Evolutionary conservation across 2,888 invertebrate genomes (phyloP).

Genomic region (Agapetus fuscipes): DNA sequence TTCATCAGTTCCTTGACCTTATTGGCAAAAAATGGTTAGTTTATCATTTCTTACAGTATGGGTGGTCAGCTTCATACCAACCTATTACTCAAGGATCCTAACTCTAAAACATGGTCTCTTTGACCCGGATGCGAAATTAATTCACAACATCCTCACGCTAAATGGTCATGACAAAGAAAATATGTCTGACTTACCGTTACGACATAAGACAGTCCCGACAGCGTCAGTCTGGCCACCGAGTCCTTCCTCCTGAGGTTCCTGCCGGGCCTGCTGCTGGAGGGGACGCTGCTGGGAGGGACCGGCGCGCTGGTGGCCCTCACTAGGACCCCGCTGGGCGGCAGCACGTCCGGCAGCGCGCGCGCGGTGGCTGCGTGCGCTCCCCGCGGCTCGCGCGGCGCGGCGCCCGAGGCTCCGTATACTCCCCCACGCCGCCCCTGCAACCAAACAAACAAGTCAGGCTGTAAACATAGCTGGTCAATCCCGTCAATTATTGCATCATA

Average conservation of each 20-base stretch:
- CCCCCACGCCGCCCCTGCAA: constrained; percentile 24
- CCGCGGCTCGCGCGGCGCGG: constrained; percentile 33
- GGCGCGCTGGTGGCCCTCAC: constrained; percentile 26
- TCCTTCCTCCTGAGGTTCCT: constrained; percentile 55
- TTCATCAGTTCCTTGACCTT: too few species aligned
- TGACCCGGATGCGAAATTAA: too few species aligned
- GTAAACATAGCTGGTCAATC: too few species aligned
- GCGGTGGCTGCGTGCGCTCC: constrained; percentile 40
- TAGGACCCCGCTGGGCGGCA: constrained; percentile 37
- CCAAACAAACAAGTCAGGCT: too few species aligned
- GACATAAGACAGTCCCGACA: constrained; percentile 69
- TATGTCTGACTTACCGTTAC: constrained; percentile 55
- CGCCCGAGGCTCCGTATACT: constrained; percentile 46
- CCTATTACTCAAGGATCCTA: too few species aligned
- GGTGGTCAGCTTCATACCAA: too few species aligned
- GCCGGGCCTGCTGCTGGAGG: constrained; percentile 34
- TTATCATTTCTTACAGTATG: too few species aligned
- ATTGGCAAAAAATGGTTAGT: too few species aligned
- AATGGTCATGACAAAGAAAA: neutral
- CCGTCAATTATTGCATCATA: too few species aligned
- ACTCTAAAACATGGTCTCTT: too few species aligned
- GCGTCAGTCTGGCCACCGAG: constrained; percentile 73
- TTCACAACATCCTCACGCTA: too few species aligned
- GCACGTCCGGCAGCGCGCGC: constrained; percentile 26
- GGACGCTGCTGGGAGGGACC: constrained; percentile 31